Conservation (phyloP, 1,140 invertebrate genomes). For the Orchestia grillus region DNA sequence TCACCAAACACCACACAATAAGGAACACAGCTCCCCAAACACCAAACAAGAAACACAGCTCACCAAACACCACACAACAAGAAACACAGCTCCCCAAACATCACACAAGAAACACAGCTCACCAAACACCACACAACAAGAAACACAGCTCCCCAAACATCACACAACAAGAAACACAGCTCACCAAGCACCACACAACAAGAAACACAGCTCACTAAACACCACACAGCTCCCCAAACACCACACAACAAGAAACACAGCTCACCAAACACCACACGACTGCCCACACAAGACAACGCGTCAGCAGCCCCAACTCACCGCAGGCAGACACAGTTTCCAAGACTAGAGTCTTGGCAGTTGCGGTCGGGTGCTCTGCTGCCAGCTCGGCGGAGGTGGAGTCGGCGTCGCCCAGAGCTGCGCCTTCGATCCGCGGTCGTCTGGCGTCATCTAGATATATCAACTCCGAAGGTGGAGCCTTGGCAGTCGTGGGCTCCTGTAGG, state of each 20-base stretch:
- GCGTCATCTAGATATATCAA: neutral
- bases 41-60: neutral
- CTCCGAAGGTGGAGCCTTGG: neutral
- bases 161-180: neutral
- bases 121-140: neutral
- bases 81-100: neutral
- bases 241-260: neutral
- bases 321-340: neutral
- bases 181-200: neutral
- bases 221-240: neutral
- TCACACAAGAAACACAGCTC: neutral
- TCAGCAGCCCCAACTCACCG: neutral
- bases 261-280: neutral
- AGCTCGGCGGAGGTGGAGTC: constrained; percentile 13
- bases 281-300: too few relatives aligned
- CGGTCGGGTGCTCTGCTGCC: neutral
- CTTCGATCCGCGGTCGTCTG: neutral
- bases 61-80: neutral
- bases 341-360: neutral
- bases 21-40: neutral
- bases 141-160: neutral
- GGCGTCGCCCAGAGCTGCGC: neutral
- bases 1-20: neutral
- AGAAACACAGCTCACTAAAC: neutral
- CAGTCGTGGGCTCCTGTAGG: neutral